Conservation (phyloP, 2,113 vertebrate genomes). For the Urocitellus parryii region DNA sequence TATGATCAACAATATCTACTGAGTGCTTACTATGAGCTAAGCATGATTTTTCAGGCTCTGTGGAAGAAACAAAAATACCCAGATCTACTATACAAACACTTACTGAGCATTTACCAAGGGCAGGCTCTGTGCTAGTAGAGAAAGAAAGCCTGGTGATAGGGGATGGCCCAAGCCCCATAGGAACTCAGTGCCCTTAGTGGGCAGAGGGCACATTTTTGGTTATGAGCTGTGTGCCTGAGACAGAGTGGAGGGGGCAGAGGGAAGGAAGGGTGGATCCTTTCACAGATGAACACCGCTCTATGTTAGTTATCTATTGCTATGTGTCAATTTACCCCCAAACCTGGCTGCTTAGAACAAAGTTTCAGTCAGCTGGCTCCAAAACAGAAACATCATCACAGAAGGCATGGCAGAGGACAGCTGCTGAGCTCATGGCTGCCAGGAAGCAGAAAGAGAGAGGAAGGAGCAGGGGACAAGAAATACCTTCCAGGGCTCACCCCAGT, state of each 20-base stretch:
- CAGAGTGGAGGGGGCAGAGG: not conserved
- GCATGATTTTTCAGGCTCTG: not conserved
- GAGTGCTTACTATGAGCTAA: not conserved
- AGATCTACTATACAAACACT: not conserved
- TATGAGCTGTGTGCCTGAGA: not conserved
- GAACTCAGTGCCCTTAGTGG: not conserved
- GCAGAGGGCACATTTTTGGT: not conserved
- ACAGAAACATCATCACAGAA: too few relatives aligned
- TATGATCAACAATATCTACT: not conserved
- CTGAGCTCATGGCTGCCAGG: too few relatives aligned
- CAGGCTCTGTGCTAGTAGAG: not conserved
- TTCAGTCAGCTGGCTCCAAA: too few relatives aligned
- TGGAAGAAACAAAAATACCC: not conserved
- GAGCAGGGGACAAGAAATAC: too few relatives aligned
- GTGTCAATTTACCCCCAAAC: not conserved
- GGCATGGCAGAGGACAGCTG: too few relatives aligned
- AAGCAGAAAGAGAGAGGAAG: too few relatives aligned
- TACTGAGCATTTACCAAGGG: not conserved
- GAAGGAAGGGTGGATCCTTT: accelerated
- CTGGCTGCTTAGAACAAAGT: too few relatives aligned
- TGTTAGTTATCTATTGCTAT: not conserved
- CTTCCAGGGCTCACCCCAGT: not conserved
- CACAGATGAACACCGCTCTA: not conserved
- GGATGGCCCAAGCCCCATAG: too few relatives aligned
- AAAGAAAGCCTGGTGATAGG: not conserved